Base-by-base conservation (phyloP, 2,113 vertebrate genomes). In the Clinocottus analis region DNA sequence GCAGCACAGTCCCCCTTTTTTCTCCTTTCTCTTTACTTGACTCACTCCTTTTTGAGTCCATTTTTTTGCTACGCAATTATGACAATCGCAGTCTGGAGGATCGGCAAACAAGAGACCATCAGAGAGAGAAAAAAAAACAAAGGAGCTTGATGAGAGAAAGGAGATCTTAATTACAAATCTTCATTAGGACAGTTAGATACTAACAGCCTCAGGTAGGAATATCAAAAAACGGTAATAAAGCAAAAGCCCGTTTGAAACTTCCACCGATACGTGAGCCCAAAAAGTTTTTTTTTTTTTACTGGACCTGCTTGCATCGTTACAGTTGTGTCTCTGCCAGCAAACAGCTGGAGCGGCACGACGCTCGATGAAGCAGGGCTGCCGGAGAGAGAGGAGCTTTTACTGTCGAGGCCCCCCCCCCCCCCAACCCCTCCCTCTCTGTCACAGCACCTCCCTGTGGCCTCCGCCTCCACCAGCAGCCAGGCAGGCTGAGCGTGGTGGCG, bases 141-240 rank as follows among this genome's bases (percentile, higher is more conserved):
- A 49, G 89, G 79, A 19, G 58, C 49, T 77, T 90, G 85, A 93
- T 92, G 89, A 92, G 85, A 90, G 82, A 82, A 77, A 75, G 80
- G 66, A 88, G 88, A 92, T 92, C 90, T 91, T 94, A 93, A 94
- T 95, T 92, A 89, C 91, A 87, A 90, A 93, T 92, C 92, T 93
- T 75, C 86, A 77, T 39, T 67, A 66, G 69, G 80, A 81, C 72
- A 80, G 83, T 73, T 77, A 79, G 86, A 92, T 91, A 70, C 76
- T 39, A 71, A 82, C 80, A 85, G 86, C 79, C 85, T 81, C 31
- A 78, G 73, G 84, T 86, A 72, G 77, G 72, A 73, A 87, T 85
- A 80, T 84, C 74, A 83, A 85, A 19, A 19, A 49, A 49, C 74
- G 68, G 79, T 58, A 75, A 83, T 87, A 85, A 88, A 90, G 82